phyloP scores from a whole-genome alignment of 2,888 invertebrate species.

The Nesidiocoris tenuis region DNA sequence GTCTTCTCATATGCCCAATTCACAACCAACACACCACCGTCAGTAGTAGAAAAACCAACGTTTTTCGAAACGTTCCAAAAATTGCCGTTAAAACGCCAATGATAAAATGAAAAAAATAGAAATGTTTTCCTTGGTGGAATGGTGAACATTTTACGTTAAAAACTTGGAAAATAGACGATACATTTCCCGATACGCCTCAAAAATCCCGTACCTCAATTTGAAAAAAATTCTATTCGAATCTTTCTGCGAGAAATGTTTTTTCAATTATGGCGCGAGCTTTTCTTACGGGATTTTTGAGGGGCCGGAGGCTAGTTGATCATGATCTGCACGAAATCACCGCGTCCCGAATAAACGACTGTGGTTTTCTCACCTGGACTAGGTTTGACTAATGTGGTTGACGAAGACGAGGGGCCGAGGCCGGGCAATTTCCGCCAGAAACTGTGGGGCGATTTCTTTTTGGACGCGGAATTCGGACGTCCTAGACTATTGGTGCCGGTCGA shows the following conservation, averaged over 20 bases:
- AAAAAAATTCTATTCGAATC: too few relatives aligned
- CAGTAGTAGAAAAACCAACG: too few relatives aligned
- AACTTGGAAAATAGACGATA: too few relatives aligned
- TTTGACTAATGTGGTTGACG: slow-evolving; percentile 39
- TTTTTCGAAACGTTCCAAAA: too few relatives aligned
- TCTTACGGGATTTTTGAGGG: slow-evolving; percentile 33
- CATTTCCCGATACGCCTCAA: neutral
- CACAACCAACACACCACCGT: too few relatives aligned
- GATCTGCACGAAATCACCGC: slow-evolving; percentile 41
- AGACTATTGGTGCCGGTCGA: slow-evolving; percentile 52
- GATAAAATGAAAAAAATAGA: too few relatives aligned
- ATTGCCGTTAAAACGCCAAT: too few relatives aligned
- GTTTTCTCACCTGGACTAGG: slow-evolving; percentile 43
- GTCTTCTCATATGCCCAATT: too few relatives aligned
- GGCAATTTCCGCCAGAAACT: slow-evolving; percentile 52
- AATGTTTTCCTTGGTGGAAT: too few relatives aligned
- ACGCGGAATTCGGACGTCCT: slow-evolving; percentile 45
- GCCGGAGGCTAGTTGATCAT: slow-evolving; percentile 40
- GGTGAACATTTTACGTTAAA: too few relatives aligned
- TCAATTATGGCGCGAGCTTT: slow-evolving; percentile 23
- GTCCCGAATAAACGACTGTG: slow-evolving; percentile 43
- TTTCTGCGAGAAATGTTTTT: neutral
- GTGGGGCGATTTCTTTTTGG: slow-evolving; percentile 50
- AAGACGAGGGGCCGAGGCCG: slow-evolving; percentile 47
- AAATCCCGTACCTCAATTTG: too few relatives aligned